phyloP scores from a whole-genome alignment of 2,888 invertebrate genomes.

The Acleris cristana region DNA sequence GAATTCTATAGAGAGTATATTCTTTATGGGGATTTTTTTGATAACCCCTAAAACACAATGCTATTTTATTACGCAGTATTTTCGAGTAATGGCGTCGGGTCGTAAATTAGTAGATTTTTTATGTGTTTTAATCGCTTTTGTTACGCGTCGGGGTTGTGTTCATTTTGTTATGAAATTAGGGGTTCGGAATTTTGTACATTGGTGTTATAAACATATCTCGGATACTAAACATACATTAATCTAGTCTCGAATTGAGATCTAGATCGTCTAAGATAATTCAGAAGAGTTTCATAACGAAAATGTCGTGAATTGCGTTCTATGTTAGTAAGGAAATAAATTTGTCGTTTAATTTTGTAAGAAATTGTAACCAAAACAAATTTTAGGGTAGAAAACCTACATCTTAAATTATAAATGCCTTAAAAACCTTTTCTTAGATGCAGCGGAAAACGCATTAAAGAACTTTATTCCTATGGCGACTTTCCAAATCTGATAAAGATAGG shows the following conservation, averaged over 20 bases:
- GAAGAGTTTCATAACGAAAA: no score
- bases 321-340: no score
- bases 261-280: no score
- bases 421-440: constrained; percentile 15
- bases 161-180: constrained; percentile 18
- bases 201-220: background rate
- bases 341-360: no score
- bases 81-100: constrained; percentile 32
- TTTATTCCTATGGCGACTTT: constrained; percentile 28
- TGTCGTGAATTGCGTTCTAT: no score
- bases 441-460: constrained; percentile 23
- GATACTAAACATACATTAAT: background rate
- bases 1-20: constrained; percentile 37
- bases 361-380: background rate
- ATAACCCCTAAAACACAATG: constrained; percentile 37
- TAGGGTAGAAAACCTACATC: background rate
- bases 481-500: constrained; percentile 36
- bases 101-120: constrained; percentile 36
- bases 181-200: background rate
- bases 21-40: constrained; percentile 34
- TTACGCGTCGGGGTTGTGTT: constrained; percentile 20
- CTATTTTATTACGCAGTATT: constrained; percentile 36
- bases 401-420: background rate
- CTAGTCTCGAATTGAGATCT: background rate
- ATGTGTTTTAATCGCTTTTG: constrained; percentile 34